A percentile compares a stretch with the other conserved stretches of the same genome.
phyloP scores from a whole-genome alignment of 2,797 vertebrate genomes.

The Periophthalmus magnuspinnatus region DNA sequence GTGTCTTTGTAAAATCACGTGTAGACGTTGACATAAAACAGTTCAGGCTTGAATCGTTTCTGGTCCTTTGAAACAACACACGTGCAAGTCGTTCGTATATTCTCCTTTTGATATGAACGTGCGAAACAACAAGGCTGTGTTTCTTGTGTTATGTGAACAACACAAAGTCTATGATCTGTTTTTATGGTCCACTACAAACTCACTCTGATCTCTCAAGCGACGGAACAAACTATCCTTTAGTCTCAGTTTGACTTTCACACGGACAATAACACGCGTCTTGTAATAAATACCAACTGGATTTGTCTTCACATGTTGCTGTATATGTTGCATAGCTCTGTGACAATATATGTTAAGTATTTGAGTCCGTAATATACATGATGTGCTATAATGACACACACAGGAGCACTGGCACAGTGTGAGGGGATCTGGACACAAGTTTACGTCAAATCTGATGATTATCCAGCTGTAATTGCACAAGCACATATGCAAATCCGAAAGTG shows the following conservation, averaged over 20 bases:
- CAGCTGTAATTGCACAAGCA: conserved; percentile 44
- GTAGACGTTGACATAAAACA: background rate
- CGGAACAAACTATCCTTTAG: background rate
- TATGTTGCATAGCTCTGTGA: background rate
- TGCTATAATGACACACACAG: background rate
- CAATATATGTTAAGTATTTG: background rate
- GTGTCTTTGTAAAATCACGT: background rate
- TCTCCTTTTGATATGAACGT: conserved; percentile 47
- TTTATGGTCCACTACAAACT: conserved; percentile 33
- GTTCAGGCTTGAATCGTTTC: background rate
- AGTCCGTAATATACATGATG: background rate
- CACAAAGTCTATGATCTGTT: conserved; percentile 52
- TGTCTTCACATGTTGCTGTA: background rate
- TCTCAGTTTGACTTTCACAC: conserved; percentile 11
- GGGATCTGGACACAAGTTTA: background rate
- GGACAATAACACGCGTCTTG: background rate
- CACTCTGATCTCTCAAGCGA: conserved; percentile 56
- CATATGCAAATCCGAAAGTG: conserved; percentile 61
- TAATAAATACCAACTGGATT: background rate
- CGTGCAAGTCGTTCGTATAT: conserved; percentile 37
- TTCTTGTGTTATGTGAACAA: conserved; percentile 12
- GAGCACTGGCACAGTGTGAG: background rate
- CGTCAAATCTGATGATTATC: conserved; percentile 47
- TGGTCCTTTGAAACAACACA: conserved; percentile 45
- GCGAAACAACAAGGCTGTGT: conserved; percentile 57